Evolutionary conservation across 2,113 vertebrate genomes (phyloP), one percentile per base, ranked within the genome.

Genomic region (Promerops cafer): DNA sequence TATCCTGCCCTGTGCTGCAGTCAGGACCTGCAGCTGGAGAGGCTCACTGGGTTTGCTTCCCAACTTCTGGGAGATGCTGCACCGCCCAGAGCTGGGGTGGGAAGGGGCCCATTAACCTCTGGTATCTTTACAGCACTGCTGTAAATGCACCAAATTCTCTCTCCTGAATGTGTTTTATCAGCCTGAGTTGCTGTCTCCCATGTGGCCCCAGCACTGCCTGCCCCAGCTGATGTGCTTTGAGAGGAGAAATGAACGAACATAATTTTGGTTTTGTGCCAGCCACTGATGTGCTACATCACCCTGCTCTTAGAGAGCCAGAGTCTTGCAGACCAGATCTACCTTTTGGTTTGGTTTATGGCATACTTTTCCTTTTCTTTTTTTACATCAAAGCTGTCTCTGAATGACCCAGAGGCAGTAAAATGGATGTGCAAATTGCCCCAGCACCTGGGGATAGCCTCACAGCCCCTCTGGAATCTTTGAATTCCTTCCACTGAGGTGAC

Each of bases 231-330:
- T 53, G 42, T 11, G 45, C 27, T 8, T 4, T 14, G 3, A 47
- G 35, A 19, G 19, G 7, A 44, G n/a, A 77, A 83, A 42, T 4
- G 12, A 60, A 35, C 5, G 2, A 19, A 31, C 0, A 0, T 35
- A 9, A 24, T n/a, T 16, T n/a, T 33, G 28, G 35, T 71, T 35
- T 33, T 40, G 52, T 75, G 54, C 45, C 71, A 74, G 45, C 21
- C 30, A 66, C 56, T 70, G 45, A 57, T 22, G 13, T 20, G 78
- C 60, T 35, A 28, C 35, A 17, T 59, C n/a, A 49, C 37, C 50
- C 31, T 28, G n/a, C 60, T 82, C 33, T 20, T 80, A 11, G 45
- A 74, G 2, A 85, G 24, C 45, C 50, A 57, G 24, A 52, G 7
- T 61, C 21, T 45, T 37, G 37, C 9, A 37, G 50, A 56, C 66